Conservation (phyloP, 2,797 vertebrate species). For the Zenarchopterus dispar region DNA sequence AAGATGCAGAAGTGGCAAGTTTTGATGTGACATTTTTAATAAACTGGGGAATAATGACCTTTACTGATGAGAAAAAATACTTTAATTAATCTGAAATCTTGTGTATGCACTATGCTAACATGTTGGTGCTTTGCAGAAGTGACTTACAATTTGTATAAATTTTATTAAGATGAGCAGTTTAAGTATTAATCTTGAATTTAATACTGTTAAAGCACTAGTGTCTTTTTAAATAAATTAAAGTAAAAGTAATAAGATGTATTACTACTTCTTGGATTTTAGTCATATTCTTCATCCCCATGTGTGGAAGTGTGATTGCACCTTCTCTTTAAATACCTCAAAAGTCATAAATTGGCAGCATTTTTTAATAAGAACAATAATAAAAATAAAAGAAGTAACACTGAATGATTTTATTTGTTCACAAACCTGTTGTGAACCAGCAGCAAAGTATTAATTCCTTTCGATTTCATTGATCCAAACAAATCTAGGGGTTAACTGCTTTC, state of each 20-base stretch:
- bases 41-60: slow-evolving; percentile 11
- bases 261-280: slow-evolving; percentile 21
- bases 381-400: slow-evolving; percentile 41
- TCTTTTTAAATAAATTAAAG: slow-evolving; percentile 16
- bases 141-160: slow-evolving; percentile 13
- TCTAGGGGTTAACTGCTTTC: background rate
- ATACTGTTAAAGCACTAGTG: slow-evolving; percentile 23
- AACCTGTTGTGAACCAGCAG: slow-evolving; percentile 72
- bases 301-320: slow-evolving; percentile 26
- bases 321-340: slow-evolving; percentile 22
- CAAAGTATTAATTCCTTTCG: slow-evolving; percentile 28
- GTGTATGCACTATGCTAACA: slow-evolving; percentile 8
- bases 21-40: slow-evolving; percentile 15
- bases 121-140: slow-evolving; percentile 19
- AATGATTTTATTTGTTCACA: slow-evolving; percentile 65
- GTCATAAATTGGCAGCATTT: slow-evolving; percentile 40
- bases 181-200: slow-evolving; percentile 27
- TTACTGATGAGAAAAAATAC: slow-evolving; percentile 12
- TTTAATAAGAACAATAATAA: background rate
- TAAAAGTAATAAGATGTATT: slow-evolving; percentile 25
- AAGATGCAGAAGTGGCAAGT: slow-evolving; percentile 15
- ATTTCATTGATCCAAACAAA: slow-evolving; percentile 16
- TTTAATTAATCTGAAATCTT: slow-evolving; percentile 7
- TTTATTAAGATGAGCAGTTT: slow-evolving; percentile 17
- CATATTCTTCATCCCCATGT: slow-evolving; percentile 26